Conservation (phyloP, 2,888 invertebrate genomes). For the Nemurella pictetii region DNA sequence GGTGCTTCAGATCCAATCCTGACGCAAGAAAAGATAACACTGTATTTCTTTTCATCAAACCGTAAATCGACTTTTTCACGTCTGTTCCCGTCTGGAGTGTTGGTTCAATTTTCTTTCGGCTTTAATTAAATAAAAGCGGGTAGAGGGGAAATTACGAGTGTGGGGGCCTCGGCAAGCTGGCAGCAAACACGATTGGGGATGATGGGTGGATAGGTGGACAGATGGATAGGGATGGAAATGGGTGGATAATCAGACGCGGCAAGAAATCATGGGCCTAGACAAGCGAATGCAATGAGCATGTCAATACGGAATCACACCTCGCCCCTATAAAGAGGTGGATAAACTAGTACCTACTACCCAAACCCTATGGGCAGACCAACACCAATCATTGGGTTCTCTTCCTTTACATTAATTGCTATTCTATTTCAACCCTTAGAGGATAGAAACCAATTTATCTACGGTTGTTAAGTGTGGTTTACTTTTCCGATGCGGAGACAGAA, state of each 20-base stretch:
- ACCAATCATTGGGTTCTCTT: background rate
- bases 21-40: background rate
- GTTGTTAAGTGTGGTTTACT: background rate
- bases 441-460: background rate
- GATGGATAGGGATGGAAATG: background rate
- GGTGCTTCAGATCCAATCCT: background rate
- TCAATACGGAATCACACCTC: background rate
- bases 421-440: background rate
- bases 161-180: background rate
- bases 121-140: conserved; percentile 13
- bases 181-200: background rate
- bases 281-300: conserved; percentile 9
- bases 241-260: background rate
- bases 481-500: background rate
- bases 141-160: background rate
- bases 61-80: background rate
- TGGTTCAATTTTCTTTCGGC: background rate
- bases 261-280: background rate
- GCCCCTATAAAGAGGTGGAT: background rate
- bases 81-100: background rate
- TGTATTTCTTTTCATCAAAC: background rate
- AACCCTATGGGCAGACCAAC: background rate
- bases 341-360: background rate
- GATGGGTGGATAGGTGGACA: background rate
- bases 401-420: background rate